Evolutionary conservation across 2,113 vertebrate species (phyloP), one percentile per base, ranked within the genome.

Genomic region (Tachuris rubrigastra): DNA sequence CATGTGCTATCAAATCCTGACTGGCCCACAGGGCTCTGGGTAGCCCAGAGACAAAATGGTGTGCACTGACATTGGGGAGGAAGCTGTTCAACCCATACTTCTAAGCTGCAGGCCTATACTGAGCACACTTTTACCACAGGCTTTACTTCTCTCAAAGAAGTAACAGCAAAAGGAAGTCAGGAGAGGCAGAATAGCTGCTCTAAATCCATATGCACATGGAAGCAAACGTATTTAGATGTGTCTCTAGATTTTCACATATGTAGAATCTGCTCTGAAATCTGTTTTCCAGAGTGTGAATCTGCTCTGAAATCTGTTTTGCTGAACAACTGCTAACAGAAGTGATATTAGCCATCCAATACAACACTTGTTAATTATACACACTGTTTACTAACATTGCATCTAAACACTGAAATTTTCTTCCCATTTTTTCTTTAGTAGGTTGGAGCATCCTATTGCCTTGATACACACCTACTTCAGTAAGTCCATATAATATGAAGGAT

Each of bases 231-330:
- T 89, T 92, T 92, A 89, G 49, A 92, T 65, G 53, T 31, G 21
- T 50, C 58, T 95, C 79, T 50, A 88, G 67, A 90, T 69, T 86
- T 94, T 85, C 82, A 83, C 79, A 88, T 50, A 58, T 80, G 69
- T 49, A 90, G 63, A 94, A 88, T 77, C 72, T 88, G 85, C 75
- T 92, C 85, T 28, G 69, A 94, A 97, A 93, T 95, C 90, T 96
- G 94, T 87, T 94, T 85, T 91, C 63, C 33, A 62, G 75, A 88
- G 9, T 9, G 47, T 33, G 35, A 83, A 84, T 93, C 84, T 96
- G 93, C 68, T 94, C 72, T 69, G 75, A 96, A 96, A 96, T 95
- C 91, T 96, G 95, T 88, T 95, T 72, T 83, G 72, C 50, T 71
- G 79, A 90, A 80, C 75, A 93, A 96, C 92, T 93, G 88, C 65